Base-by-base conservation (phyloP, 2,113 vertebrate species). In the Ophthalmolycus amberensis region DNA sequence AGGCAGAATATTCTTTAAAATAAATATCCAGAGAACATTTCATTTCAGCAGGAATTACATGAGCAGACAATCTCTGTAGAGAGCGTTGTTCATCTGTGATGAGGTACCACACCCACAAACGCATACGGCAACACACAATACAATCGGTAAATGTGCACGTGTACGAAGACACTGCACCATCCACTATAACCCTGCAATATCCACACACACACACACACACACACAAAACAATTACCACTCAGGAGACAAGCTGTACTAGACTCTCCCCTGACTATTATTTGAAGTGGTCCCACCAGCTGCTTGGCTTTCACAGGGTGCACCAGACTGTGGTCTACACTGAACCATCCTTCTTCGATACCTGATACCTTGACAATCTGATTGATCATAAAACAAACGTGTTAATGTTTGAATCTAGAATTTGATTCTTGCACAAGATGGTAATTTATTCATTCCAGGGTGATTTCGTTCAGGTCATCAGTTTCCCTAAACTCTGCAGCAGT, bases 21-120 rank as follows among this genome's bases (percentile, higher is more conserved):
- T 79, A 65, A 71, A 75, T 65, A 72, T 66, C 65, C 58, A 37
- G n/a, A 42, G 56, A 77, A 74, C 72, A 78, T 89, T 89, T 85
- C 77, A 78, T 85, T 79, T 79, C 0, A 5, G 77, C 68, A 50
- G 70, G 56, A 79, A 67, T 75, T 81, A 84, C 56, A 83, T 2
- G 44, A 86, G 40, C 56, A 78, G 73, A 73, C 65, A 16, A 14
- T 85, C 85, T 86, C 64, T 48, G 68, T 25, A 44, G 40, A 71
- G 65, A 79, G 60, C 32, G 0, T 32, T 27, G 37, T 67, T 88
- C 48, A 8, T 83, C 50, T 68, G 71, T 56, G 69, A 79, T 74
- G 46, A 76, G 38, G 40, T 52, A 63, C 59, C 70, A 60, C 79
- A 75, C 52, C 44, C 59, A 44, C 15, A 42, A 54, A 70, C 22